Conservation (phyloP, 2,797 vertebrate species). For the Tapirus indicus region DNA sequence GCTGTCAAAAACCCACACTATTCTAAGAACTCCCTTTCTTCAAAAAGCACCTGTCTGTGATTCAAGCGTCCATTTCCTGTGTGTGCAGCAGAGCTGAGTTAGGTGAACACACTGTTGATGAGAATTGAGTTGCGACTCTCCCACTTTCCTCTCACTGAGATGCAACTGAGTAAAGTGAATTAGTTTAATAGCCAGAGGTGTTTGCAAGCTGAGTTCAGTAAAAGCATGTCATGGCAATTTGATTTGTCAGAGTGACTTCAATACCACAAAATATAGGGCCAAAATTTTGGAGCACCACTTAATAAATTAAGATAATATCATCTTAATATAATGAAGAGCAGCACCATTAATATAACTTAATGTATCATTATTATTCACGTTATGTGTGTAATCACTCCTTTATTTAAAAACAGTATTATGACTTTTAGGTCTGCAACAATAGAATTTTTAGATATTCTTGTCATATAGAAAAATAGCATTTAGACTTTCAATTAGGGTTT, state of each 20-base stretch:
- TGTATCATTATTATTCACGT: not conserved
- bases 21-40: not conserved
- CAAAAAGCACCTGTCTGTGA: not conserved
- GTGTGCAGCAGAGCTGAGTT: not conserved
- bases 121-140: not conserved
- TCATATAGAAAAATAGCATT: not conserved
- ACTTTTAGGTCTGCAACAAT: not conserved
- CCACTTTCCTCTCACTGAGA: not conserved
- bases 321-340: not conserved
- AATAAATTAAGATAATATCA: no score
- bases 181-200: not conserved
- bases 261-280: not conserved
- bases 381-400: not conserved
- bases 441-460: not conserved
- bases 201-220: conserved; percentile 20
- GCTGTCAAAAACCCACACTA: not conserved
- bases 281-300: not conserved
- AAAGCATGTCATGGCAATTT: not conserved
- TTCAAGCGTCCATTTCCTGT: not conserved
- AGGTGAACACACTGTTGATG: not conserved
- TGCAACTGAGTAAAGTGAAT: conserved; percentile 36
- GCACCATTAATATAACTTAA: not conserved
- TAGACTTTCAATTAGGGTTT: not conserved
- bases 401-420: not conserved
- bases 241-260: not conserved